phyloP scores from a whole-genome alignment of 2,797 vertebrate genomes.

The Eulemur mongoz region DNA sequence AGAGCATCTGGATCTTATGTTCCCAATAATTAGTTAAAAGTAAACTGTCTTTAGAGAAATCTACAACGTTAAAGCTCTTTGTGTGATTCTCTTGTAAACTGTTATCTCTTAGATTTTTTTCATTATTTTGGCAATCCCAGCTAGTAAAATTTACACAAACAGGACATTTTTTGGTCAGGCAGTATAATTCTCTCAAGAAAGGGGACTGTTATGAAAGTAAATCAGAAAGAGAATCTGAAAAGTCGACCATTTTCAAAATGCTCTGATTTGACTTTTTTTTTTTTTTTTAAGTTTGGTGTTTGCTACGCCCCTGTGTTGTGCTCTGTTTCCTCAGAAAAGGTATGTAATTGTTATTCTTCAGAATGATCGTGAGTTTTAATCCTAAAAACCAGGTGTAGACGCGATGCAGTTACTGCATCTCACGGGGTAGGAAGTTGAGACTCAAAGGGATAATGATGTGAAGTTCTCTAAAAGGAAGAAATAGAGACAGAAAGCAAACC shows the following conservation, averaged over 20 bases:
- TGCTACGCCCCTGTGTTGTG: conserved; percentile 97
- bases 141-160: background rate
- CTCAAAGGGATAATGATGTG: background rate
- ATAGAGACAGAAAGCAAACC: background rate
- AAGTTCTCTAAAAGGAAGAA: background rate
- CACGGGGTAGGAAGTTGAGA: background rate
- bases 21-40: background rate
- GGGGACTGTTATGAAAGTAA: background rate
- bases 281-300: conserved; percentile 92
- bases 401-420: rapidly evolving
- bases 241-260: background rate
- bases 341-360: conserved; percentile 68
- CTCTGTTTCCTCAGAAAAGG: conserved; percentile 99
- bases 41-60: background rate
- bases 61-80: background rate
- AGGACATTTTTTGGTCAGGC: background rate
- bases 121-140: background rate
- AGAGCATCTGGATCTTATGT: background rate
- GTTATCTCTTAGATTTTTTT: background rate
- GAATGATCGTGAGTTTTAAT: background rate
- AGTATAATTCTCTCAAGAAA: background rate
- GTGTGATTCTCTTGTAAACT: background rate
- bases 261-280: conserved; percentile 49
- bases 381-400: background rate
- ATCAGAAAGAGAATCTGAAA: background rate